Evolutionary conservation across 2,888 invertebrate genomes (phyloP), one percentile per base, ranked within the genome.

Genomic region (Meghimatium bilineatum): DNA sequence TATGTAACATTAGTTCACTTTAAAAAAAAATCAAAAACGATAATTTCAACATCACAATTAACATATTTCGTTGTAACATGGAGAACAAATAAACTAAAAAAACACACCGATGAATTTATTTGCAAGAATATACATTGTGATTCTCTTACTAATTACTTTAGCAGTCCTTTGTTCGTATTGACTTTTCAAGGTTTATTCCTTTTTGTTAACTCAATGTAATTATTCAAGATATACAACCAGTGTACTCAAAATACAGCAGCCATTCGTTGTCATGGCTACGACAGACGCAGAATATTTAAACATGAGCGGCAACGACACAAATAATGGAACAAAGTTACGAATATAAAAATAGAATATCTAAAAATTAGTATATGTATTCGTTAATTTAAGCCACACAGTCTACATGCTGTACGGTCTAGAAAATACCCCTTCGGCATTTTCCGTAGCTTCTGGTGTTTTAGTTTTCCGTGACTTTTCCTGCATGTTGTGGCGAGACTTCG

Each of bases 231-330:
- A 32, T 32, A 34, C 67, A 12, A 10, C n/a, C 32, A 67, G 32
- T 32, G 34, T n/a, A n/a, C n/a, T n/a, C 29, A 34, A n/a, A 67
- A 34, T 32, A 20, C 67, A 29, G 67, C 34, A 67, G 34, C 67
- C 32, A 67, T 17, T 12, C 67, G 67, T 67, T 67, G 67, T 29
- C 67, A 67, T 67, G 67, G 34, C 67, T 67, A 67, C 67, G 17
- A 29, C 17, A 67, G 29, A 67, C 34, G 34, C 67, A 67, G 29
- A 12, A 12, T 34, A 34, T 32, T 56, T 23, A 56, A 20, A 56
- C 17, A 23, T 56, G 17, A 20, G 3, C 56, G 3, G 56, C 17
- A 17, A 3, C 56, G 56, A 20, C 17, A 56, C 20, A 23, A 56
- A 56, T 56, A 20, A 56, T 3, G 2, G 8, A 23, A 20, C 56